phyloP scores from a whole-genome alignment of 2,113 vertebrate genomes.

The Anser brachyrhynchus region DNA sequence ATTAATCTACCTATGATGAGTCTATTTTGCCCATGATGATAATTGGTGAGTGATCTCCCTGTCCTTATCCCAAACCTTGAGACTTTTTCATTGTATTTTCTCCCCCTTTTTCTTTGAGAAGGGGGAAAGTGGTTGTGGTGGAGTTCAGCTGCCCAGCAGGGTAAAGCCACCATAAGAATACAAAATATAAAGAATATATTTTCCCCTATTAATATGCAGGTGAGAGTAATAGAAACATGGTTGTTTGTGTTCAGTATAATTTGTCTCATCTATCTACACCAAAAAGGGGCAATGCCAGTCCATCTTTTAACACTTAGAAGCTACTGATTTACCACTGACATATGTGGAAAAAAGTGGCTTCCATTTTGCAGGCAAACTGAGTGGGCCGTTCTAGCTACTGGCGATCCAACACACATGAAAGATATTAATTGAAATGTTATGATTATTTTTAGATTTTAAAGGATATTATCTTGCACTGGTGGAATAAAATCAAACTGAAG shows the following conservation, averaged over 20 bases:
- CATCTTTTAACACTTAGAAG: background rate
- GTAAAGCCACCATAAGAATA: background rate
- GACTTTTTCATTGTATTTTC: too few relatives aligned
- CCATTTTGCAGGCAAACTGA: background rate
- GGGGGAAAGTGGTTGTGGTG: too few relatives aligned
- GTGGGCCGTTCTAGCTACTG: background rate
- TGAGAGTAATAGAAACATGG: background rate
- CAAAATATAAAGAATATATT: background rate
- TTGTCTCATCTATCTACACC: background rate
- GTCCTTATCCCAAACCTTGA: too few relatives aligned
- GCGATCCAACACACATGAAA: background rate
- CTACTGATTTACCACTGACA: background rate
- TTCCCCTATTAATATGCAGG: background rate
- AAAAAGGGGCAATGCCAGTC: background rate
- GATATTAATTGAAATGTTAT: conserved; percentile 56
- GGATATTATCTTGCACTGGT: conserved; percentile 50
- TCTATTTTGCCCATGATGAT: too few relatives aligned
- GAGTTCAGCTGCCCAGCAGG: too few relatives aligned
- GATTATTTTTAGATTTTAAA: conserved; percentile 61
- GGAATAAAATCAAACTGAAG: conserved; percentile 53
- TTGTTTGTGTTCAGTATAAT: background rate
- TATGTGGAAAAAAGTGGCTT: background rate
- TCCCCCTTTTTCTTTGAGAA: too few relatives aligned
- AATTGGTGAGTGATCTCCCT: too few relatives aligned
- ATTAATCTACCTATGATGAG: too few relatives aligned